Percentiles rank a stretch among this genome's conserved stretches.
Evolutionary conservation across 2,888 invertebrate genomes (phyloP).

Genomic region (Dexiosoma caninum): DNA sequence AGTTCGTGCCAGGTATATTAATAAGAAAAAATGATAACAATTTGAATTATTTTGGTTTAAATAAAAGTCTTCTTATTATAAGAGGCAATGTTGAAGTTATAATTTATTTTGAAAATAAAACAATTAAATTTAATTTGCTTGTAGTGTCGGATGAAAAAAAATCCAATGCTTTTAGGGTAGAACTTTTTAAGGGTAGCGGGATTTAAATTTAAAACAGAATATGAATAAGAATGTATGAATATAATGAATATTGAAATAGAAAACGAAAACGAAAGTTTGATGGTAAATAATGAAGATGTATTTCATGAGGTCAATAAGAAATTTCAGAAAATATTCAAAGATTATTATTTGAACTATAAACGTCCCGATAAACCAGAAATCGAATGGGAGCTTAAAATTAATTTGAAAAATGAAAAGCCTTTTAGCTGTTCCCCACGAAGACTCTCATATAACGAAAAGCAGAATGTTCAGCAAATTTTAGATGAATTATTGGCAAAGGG

Average conservation of each 20-base stretch:
- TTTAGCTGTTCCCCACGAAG: too few species aligned
- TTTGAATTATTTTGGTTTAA: too few species aligned
- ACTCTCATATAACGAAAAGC: conserved; percentile 39
- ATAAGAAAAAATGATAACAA: background rate
- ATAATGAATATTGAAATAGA: too few species aligned
- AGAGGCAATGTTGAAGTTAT: background rate
- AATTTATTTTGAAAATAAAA: too few species aligned
- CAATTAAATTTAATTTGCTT: too few species aligned
- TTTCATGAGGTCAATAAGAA: background rate
- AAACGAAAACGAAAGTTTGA: background rate
- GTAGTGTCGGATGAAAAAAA: background rate
- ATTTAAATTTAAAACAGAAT: conserved; percentile 1
- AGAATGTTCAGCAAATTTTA: conserved; percentile 30
- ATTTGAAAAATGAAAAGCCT: too few species aligned
- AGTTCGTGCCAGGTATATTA: too few species aligned
- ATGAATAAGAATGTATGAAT: background rate
- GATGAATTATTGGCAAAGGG: conserved; percentile 39
- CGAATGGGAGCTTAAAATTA: too few species aligned
- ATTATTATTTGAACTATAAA: too few species aligned
- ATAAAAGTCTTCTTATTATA: conserved; percentile 9
- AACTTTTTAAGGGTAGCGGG: background rate
- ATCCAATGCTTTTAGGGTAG: background rate
- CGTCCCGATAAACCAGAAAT: too few species aligned
- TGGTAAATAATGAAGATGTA: background rate
- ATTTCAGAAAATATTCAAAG: background rate